Base-by-base conservation (phyloP, 92 coral and sea anemone genomes). In the Palythoa grandis region DNA sequence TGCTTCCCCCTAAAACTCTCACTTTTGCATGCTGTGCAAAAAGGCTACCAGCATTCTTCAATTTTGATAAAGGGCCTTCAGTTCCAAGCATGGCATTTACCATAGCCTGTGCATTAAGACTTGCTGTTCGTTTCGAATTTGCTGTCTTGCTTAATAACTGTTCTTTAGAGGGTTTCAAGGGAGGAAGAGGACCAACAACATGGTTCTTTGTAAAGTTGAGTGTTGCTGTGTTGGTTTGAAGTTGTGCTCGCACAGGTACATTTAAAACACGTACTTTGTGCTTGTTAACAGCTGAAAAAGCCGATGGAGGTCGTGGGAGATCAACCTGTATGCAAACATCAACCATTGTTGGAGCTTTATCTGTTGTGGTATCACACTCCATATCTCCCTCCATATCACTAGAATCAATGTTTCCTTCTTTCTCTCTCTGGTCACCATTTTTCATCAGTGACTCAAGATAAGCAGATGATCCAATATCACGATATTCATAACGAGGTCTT, bases 321-420 rank as follows among this genome's bases (percentile, higher is more conserved):
- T 97, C 96, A 57, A 97, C 99, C 75, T 97, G 99, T n/a, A 97
- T 91, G 11, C 99, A 92, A 4, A 85, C 97, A 79, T 97, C 99
- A 65, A 93, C 97, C 98, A 94, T 94, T 58, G 91, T 88, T 7
- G 89, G 93, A 1, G 50, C 50, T 43, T 85, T 74, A 40, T 86
- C 98, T 25, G 94, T 91, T 0, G 98, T 94, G 10, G 98, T 94
- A 77, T 92, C 98, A 70, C 98, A 94, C 76, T 92, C 95, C 77
- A 94, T 72, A 7, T 90, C 96, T 15, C 78, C 38, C 76, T 86
- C 86, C 75, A 80, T 65, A 52, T 80, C 85, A 43, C 85, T 80
- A 65, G 86, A 85, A 75, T 84, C 93, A 35, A 76, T 84, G 17
- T 74, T 77, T 53, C 84, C 86, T 60, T 87, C 93, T 61, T 85